Percentiles rank a stretch among this genome's conserved stretches.
Conservation (phyloP, 2,113 vertebrate genomes). For the Cebidichthys violaceus region DNA sequence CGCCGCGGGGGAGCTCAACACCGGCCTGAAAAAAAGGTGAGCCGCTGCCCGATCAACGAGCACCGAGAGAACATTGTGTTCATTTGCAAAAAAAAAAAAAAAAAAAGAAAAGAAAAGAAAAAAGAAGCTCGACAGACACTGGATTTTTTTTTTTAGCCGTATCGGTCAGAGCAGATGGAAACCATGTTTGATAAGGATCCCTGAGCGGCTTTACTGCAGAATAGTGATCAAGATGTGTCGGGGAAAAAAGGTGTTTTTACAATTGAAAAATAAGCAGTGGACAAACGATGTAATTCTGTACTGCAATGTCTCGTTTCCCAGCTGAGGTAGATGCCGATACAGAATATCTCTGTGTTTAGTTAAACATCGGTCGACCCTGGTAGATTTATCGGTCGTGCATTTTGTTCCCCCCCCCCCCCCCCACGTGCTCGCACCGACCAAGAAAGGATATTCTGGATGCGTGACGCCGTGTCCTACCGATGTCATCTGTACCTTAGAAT, state of each 20-base stretch:
- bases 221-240: not conserved
- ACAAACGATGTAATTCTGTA: not conserved
- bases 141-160: not conserved
- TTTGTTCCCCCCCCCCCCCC: too few species aligned
- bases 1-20: conserved; percentile 81
- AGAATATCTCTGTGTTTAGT: not conserved
- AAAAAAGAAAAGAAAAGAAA: not conserved
- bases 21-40: conserved; percentile 89
- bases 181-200: not conserved
- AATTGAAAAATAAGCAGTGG: not conserved
- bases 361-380: not conserved
- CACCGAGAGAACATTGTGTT: conserved; percentile 40
- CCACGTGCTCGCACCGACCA: too few species aligned
- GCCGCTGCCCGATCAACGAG: conserved; percentile 31
- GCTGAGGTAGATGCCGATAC: not conserved
- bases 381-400: not conserved
- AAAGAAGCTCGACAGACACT: not conserved
- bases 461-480: not conserved
- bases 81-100: not conserved
- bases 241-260: not conserved
- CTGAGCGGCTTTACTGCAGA: not conserved
- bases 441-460: conserved; percentile 2
- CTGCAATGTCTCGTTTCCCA: not conserved
- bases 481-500: not conserved
- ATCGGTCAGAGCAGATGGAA: not conserved